These are phyloP conservation scores for Psittacula echo DNA, from an alignment of 2,797 vertebrate species.

Conservation along the genomic window DNA sequence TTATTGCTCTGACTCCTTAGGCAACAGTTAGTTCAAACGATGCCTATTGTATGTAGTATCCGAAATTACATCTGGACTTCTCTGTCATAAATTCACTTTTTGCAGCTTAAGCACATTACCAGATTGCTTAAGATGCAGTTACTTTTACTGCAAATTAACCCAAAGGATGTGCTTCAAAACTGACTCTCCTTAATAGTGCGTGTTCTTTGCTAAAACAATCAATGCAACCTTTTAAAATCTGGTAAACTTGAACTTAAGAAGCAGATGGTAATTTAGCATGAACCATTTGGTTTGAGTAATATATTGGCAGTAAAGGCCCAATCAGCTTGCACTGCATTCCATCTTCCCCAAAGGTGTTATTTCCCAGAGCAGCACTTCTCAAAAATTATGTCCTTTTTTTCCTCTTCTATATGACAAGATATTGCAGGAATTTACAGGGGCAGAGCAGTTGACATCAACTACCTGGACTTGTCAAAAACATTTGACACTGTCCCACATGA, in stretches of 20 bases:
- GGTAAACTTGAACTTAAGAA: constrained; percentile 48
- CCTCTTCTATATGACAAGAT: constrained; percentile 48
- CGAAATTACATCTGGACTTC: constrained; percentile 41
- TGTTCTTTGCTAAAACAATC: constrained; percentile 55
- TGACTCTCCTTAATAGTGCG: constrained; percentile 10
- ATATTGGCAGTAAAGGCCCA: constrained; percentile 56
- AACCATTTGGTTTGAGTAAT: constrained; percentile 69
- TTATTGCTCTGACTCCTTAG: constrained; percentile 5
- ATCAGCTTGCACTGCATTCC: constrained; percentile 38
- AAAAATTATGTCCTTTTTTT: constrained; percentile 58
- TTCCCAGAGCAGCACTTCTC: constrained; percentile 61
- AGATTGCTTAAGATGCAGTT: constrained; percentile 47
- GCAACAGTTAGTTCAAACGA: not conserved
- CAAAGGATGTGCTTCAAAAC: not conserved
- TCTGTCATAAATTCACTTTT: constrained; percentile 38
- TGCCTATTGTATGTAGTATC: not conserved
- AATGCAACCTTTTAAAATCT: constrained; percentile 62
- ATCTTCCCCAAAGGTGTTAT: constrained; percentile 49
- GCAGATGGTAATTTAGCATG: constrained; percentile 68
- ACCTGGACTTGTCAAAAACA: not conserved
- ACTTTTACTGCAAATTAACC: constrained; percentile 60
- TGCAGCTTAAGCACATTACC: constrained; percentile 56
- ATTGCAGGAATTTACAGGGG: not conserved
- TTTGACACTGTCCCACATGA: not conserved
- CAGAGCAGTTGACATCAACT: not conserved